Evolutionary conservation across 2,888 invertebrate species (phyloP).

Genomic region (Caenorhabditis sp.): DNA sequence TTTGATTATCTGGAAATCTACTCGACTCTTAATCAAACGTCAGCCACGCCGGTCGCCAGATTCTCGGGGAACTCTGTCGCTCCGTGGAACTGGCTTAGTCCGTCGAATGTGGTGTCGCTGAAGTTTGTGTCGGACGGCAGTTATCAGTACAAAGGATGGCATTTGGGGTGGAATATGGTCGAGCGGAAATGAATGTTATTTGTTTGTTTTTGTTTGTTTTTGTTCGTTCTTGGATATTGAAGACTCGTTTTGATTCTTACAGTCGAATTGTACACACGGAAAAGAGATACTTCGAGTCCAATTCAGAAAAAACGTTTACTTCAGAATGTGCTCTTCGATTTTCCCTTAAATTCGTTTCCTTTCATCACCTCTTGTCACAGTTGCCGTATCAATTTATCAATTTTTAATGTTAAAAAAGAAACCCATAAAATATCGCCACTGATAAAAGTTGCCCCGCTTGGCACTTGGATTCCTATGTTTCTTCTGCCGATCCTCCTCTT

Average conservation of each 20-base stretch:
- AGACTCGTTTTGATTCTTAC: no score
- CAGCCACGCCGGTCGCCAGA: not conserved
- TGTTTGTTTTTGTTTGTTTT: not conserved
- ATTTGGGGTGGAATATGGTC: conserved; percentile 28
- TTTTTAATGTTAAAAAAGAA: not conserved
- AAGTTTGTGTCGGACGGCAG: conserved; percentile 43
- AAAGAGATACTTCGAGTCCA: no score
- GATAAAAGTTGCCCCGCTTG: not conserved
- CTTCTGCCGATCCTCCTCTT: not conserved
- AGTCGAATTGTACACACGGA: no score
- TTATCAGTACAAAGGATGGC: conserved; percentile 38
- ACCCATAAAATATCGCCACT: not conserved
- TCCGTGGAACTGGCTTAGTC: conserved; percentile 31
- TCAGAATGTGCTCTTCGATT: no score
- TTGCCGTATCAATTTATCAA: not conserved
- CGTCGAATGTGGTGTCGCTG: conserved; percentile 3
- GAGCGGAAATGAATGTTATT: not conserved
- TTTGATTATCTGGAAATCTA: conserved; percentile 38
- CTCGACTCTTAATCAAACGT: conserved; percentile 1
- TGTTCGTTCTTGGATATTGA: not conserved
- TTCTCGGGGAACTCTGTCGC: conserved; percentile 18
- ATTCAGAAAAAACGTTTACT: no score
- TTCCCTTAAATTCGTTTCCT: not conserved
- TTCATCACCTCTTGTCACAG: not conserved
- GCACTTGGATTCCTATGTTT: not conserved